These are phyloP conservation scores for Caenorhabditis sp. DNA, from an alignment of 2,888 invertebrate genomes.

Conservation along the genomic window DNA sequence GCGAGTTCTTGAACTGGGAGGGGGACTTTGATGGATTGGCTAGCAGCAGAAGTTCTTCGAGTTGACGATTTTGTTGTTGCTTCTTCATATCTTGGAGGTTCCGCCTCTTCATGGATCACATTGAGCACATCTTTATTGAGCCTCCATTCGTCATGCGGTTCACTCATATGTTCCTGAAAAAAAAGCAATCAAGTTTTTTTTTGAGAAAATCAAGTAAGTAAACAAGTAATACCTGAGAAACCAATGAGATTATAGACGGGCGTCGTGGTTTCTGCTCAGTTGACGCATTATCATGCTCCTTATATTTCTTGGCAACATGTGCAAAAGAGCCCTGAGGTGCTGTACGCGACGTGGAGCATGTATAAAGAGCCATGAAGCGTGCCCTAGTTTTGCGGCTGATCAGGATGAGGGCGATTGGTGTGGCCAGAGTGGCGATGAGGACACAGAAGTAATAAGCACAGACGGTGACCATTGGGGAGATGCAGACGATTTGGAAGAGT, in stretches of 20 bases:
- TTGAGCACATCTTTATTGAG: neutral
- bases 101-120: neutral
- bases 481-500: slow-evolving; percentile 27
- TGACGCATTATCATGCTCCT: slow-evolving; percentile 4
- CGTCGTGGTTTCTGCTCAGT: slow-evolving; percentile 5
- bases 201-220: neutral
- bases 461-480: slow-evolving; percentile 27
- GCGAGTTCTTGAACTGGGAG: neutral
- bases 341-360: slow-evolving; percentile 5
- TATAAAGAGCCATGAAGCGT: slow-evolving; percentile 15
- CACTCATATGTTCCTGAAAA: neutral
- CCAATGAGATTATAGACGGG: slow-evolving; percentile 16
- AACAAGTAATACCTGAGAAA: slow-evolving; percentile 11
- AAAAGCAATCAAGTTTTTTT: neutral
- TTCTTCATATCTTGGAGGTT: neutral
- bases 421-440: slow-evolving; percentile 30
- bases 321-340: slow-evolving; percentile 28
- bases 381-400: slow-evolving; percentile 24
- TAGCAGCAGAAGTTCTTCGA: neutral
- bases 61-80: neutral
- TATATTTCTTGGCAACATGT: slow-evolving; percentile 36
- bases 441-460: slow-evolving; percentile 26
- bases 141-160: neutral
- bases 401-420: slow-evolving; percentile 26
- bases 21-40: neutral